Evolutionary conservation across 2,888 invertebrate species (phyloP).

Genomic region (Ariolimax columbianus): DNA sequence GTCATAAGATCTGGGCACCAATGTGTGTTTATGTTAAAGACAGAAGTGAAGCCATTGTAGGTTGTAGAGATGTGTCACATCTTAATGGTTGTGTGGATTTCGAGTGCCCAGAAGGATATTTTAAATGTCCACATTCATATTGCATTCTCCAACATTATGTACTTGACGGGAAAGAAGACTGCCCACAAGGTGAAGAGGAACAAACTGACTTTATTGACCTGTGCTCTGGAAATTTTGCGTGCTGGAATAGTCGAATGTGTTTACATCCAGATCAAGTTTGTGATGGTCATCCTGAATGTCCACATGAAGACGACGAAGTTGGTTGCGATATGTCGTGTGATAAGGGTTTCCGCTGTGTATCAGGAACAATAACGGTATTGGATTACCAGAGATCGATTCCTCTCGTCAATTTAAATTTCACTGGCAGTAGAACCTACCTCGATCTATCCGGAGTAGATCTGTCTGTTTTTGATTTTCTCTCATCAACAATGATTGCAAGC

Average conservation of each 20-base stretch:
- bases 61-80: constrained; percentile 20
- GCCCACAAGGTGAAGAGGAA: constrained; percentile 26
- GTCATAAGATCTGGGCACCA: not conserved
- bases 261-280: constrained; percentile 41
- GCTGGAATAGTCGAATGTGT: constrained; percentile 10
- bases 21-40: not conserved
- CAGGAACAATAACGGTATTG: not conserved
- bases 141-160: constrained; percentile 35
- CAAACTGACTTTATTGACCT: not conserved
- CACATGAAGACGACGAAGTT: constrained; percentile 32
- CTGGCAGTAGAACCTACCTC: not conserved
- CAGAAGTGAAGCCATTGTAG: not conserved
- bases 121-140: constrained; percentile 15
- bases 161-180: not conserved
- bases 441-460: constrained; percentile 9
- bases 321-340: constrained; percentile 15
- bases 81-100: constrained; percentile 9
- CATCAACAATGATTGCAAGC: not conserved
- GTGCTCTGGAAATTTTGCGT: constrained; percentile 3
- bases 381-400: not conserved
- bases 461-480: too few species aligned
- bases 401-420: not conserved
- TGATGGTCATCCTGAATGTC: constrained; percentile 35
- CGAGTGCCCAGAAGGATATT: constrained; percentile 9
- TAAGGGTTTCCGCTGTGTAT: constrained; percentile 15